phyloP scores from a whole-genome alignment of 2,888 invertebrate genomes.

The Diarsia mendica region DNA sequence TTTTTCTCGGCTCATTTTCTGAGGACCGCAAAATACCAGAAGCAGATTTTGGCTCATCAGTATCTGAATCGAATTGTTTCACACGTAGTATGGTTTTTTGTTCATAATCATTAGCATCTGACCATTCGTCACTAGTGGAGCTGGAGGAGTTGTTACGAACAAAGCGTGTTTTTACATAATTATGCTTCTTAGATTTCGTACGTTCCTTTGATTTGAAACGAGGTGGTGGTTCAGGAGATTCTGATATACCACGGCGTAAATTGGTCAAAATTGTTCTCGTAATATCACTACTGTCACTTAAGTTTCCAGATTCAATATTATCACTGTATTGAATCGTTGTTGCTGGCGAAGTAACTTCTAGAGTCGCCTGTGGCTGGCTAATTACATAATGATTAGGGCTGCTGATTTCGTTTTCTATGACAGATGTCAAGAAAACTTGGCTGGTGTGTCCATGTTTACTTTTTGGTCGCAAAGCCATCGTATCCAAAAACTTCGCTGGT shows the following conservation, averaged over 20 bases:
- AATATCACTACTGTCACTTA: conserved; percentile 86
- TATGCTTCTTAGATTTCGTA: conserved; percentile 84
- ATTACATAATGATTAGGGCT: conserved; percentile 66
- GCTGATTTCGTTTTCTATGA: conserved; percentile 75
- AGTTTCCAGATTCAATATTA: conserved; percentile 80
- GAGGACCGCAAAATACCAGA: conserved; percentile 72
- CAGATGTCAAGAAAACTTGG: conserved; percentile 90
- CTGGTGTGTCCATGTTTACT: conserved; percentile 91
- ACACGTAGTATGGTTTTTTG: conserved; percentile 85
- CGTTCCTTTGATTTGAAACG: conserved; percentile 83
- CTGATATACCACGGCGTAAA: conserved; percentile 83
- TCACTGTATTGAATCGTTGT: conserved; percentile 60
- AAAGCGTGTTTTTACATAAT: conserved; percentile 88
- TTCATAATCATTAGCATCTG: conserved; percentile 86
- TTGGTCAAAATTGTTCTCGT: conserved; percentile 83
- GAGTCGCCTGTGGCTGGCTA: conserved; percentile 50
- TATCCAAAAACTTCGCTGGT: conserved; percentile 93
- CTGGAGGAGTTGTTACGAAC: conserved; percentile 85
- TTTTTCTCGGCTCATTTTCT: conserved; percentile 89
- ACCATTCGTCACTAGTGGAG: conserved; percentile 89
- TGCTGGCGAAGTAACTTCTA: conserved; percentile 36
- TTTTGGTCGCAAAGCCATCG: conserved; percentile 94
- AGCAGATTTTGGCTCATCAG: conserved; percentile 75
- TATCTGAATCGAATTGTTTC: conserved; percentile 89
- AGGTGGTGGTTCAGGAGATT: conserved; percentile 88